Base-by-base conservation (phyloP, 2,797 vertebrate genomes). In the Eurystomus glaucurus region DNA sequence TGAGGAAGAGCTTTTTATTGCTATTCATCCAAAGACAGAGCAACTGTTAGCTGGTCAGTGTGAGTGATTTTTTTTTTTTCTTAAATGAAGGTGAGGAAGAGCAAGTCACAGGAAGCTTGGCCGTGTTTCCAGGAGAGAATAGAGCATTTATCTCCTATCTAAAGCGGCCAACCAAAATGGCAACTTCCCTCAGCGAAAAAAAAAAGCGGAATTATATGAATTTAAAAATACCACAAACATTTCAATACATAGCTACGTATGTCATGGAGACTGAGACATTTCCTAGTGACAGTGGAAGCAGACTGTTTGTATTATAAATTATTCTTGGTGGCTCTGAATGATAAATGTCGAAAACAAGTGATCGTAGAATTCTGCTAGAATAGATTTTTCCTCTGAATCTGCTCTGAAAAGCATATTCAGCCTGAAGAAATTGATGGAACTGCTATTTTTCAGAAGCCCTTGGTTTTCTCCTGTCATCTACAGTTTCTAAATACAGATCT, bases 301-400 rank as follows among this genome's bases (percentile, higher is more conserved):
- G 37, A 85, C 64, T 83, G 28, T 85, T 91, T 87, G 20, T 66
- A 62, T 69, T 82, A 43, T 50, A 55, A 93, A 83, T 83, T 37
- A 68, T 81, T 91, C 57, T 93, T 93, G 48, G 61, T 78, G 52
- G 11, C 28, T 92, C 33, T 92, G 90, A 94, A 48, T 55, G 72
- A 81, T 71, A 70, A 91, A 71, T 76, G 61, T 62, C 78, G 90
- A 75, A 61, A 88, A 3, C 15, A 90, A 90, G 17, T 69, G 23
- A 68, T 86, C 29, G 33, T 39, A 54, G 29, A 70, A 43, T 43
- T 43, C 41, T 43, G 41, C 41, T 43, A 43, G 41, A 43, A 41
- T 41, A 41, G 41, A 41, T 41, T 43, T 37, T 43, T 12, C 41
- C 41, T 85, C 57, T 78, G 43, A 77, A 90, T 77, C 57, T 50